Percentiles rank a stretch among this genome's conserved stretches.
Conservation (phyloP, 2,113 vertebrate species). For the Ahaetulla prasina region DNA sequence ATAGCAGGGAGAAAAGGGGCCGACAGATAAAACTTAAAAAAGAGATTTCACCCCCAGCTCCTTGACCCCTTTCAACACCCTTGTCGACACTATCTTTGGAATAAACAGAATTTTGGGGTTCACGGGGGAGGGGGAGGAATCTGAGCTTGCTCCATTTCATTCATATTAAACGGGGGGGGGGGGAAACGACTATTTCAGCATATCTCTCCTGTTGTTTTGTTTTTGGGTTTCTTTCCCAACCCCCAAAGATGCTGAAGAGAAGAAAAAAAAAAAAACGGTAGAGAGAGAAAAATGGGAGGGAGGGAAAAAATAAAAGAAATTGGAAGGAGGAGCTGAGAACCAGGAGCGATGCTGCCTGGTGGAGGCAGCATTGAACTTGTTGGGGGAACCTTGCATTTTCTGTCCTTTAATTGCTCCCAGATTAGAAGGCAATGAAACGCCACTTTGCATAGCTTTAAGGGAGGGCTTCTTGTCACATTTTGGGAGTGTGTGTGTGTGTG, state of each 20-base stretch:
- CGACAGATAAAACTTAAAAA: not conserved
- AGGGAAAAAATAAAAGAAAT: not conserved
- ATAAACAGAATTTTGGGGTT: not conserved
- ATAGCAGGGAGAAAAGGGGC: not conserved
- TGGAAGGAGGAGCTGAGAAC: not conserved
- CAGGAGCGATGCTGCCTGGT: not conserved
- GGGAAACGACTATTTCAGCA: not conserved
- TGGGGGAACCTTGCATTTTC: not conserved
- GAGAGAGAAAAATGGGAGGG: not conserved
- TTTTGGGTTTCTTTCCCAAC: not conserved
- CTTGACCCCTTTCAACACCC: not conserved
- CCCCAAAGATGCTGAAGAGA: too few species aligned
- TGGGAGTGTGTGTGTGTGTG: too few species aligned
- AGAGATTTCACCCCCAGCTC: not conserved
- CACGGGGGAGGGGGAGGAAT: too few species aligned
- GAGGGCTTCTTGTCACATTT: not conserved
- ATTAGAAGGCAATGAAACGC: not conserved
- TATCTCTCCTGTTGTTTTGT: not conserved
- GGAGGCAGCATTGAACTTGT: not conserved
- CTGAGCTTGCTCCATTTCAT: not conserved
- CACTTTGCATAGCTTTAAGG: not conserved
- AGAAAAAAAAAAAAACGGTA: too few species aligned
- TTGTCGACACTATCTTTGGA: slow-evolving; percentile 20
- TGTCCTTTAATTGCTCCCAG: not conserved
- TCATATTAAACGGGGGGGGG: not conserved